Evolutionary conservation across 2,888 invertebrate genomes (phyloP), one percentile per base, ranked within the genome.

Genomic region (Hesperia comma): DNA sequence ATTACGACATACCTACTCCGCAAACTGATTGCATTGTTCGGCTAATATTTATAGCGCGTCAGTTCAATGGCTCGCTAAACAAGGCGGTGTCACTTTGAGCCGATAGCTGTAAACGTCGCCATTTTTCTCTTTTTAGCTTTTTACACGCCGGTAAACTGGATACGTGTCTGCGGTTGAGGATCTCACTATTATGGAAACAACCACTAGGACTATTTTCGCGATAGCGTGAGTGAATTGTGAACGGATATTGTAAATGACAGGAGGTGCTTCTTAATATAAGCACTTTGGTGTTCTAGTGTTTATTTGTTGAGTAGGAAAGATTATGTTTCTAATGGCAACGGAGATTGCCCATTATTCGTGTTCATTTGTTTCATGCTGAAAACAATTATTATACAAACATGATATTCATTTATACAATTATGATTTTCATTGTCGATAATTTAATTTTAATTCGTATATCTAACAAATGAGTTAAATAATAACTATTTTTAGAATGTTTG

Each of bases 61-160:
- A 33, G 61, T 37, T 51, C 33, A 37, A 51, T 51, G 49, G 49
- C n/a, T 61, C 37, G 51, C 51, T 51, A 51, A 61, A 61, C 49
- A 51, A 51, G 19, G 51, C 61, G 61, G 61, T 61, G 61, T 61
- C 61, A 61, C 61, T 61, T 61, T 61, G 61, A 51, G 21, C 51
- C 21, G 61, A 61, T 61, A 61, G 61, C 61, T 61, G 61, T 61
- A 49, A 61, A 61, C 49, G 51, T 14, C 32, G 33, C 37, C 51
- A 61, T 49, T 60, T 51, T 61, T 33, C 61, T 58, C 26, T 58
- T 58, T 58, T 43, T 43, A 40, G 14, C 58, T 46, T 46, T 60
- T 49, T 60, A 49, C 61, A n/a, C 33, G 37, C 19, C 37, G 37
- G 19, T 46, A 19, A 37, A 61, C 49, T 51, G 26, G 61, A 51